These are phyloP conservation scores for Nipponia nippon DNA, from an alignment of 2,113 vertebrate genomes.

Conservation along the genomic window DNA sequence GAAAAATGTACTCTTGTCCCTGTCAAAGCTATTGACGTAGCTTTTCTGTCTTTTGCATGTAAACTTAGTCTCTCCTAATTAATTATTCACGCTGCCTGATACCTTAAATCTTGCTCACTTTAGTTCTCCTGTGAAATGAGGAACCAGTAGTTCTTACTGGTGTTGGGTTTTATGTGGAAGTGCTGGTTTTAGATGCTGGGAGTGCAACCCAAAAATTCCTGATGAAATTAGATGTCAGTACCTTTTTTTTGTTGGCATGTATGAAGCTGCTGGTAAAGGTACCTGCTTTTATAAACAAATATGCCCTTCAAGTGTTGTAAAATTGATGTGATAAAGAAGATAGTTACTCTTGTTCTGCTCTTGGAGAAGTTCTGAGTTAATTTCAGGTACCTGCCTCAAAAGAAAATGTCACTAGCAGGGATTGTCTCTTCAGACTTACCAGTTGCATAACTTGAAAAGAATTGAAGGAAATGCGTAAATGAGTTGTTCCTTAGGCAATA, in stretches of 20 bases:
- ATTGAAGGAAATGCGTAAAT: background rate
- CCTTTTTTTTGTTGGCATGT: background rate
- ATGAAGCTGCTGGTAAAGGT: background rate
- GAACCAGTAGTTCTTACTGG: background rate
- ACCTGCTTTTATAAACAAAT: background rate
- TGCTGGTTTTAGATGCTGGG: background rate
- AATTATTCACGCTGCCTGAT: background rate
- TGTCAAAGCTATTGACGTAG: background rate
- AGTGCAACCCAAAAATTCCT: background rate
- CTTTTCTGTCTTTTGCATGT: background rate
- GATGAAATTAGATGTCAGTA: background rate
- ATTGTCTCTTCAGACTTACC: background rate
- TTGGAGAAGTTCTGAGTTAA: background rate
- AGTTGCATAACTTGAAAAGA: background rate
- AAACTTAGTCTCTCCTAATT: background rate
- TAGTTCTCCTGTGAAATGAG: background rate
- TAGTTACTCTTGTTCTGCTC: background rate
- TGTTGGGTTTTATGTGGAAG: background rate
- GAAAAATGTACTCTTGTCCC: background rate
- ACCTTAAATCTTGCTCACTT: background rate
- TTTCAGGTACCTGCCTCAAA: background rate
- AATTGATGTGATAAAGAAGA: background rate
- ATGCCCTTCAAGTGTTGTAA: background rate
- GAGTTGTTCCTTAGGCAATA: background rate
- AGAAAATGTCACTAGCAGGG: background rate